Evolutionary conservation across 2,113 vertebrate species (phyloP).

Genomic region (Egretta garzetta): DNA sequence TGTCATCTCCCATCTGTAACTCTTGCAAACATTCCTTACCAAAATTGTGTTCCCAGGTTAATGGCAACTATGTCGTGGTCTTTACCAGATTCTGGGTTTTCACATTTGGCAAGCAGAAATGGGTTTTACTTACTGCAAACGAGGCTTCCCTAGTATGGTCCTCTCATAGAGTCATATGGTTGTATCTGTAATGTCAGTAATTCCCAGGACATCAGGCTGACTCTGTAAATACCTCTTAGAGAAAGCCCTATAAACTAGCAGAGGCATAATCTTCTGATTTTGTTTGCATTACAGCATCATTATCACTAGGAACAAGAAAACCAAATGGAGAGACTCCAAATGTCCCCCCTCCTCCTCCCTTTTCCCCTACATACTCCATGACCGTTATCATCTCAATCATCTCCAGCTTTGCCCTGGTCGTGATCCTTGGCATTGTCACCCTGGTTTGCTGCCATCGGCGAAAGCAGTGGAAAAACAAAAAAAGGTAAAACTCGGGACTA

Average conservation of each 20-base stretch:
- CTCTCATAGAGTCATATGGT: background rate
- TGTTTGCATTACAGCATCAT: conserved; percentile 62
- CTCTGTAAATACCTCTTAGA: background rate
- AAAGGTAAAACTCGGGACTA: conserved; percentile 76
- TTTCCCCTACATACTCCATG: conserved; percentile 90
- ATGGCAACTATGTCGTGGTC: background rate
- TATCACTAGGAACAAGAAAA: conserved; percentile 70
- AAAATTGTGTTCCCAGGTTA: background rate
- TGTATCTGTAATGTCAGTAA: background rate
- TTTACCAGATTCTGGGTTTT: background rate
- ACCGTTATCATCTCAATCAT: conserved; percentile 88
- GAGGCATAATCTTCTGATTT: background rate
- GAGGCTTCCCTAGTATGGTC: background rate
- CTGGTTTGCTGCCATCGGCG: conserved; percentile 82
- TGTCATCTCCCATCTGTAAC: background rate
- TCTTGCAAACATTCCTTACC: background rate
- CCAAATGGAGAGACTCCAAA: conserved; percentile 69
- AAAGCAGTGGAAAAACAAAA: conserved; percentile 87
- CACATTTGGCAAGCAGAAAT: background rate
- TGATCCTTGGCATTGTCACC: conserved; percentile 77
- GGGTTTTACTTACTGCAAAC: background rate
- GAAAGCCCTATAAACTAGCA: background rate
- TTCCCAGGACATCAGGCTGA: background rate
- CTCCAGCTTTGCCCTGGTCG: conserved; percentile 79
- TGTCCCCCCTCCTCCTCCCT: conserved; percentile 52